Evolutionary conservation across 2,113 vertebrate genomes (phyloP).

Genomic region (Lophius piscatorius): DNA sequence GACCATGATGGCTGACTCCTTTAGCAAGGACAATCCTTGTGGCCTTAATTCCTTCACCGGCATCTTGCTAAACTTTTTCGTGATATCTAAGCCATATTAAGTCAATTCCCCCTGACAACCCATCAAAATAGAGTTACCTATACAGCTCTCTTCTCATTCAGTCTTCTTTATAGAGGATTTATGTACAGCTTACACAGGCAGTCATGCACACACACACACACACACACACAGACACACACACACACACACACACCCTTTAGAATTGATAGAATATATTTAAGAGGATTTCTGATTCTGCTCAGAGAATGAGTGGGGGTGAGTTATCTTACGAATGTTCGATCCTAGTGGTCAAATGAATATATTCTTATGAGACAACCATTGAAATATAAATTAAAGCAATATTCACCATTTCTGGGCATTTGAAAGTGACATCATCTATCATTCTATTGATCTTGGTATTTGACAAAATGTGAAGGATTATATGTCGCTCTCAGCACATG

Average conservation of each 20-base stretch:
- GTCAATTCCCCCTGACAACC: conserved; percentile 64
- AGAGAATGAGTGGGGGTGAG: conserved; percentile 63
- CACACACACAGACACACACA: conserved; percentile 11
- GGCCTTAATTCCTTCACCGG: conserved; percentile 64
- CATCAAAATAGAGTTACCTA: conserved; percentile 59
- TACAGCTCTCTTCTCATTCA: conserved; percentile 54
- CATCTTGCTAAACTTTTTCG: conserved; percentile 52
- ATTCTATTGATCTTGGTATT: conserved; percentile 53
- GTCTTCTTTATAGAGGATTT: conserved; percentile 49
- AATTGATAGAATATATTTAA: conserved; percentile 66
- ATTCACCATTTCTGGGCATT: conserved; percentile 24
- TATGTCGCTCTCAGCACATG: conserved; percentile 49
- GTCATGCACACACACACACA: conserved; percentile 16
- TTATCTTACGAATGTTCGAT: no score
- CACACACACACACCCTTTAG: conserved; percentile 17
- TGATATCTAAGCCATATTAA: conserved; percentile 70
- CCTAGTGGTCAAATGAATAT: conserved; percentile 42
- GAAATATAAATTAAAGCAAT: conserved; percentile 37
- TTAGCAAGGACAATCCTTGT: conserved; percentile 56
- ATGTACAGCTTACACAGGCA: conserved; percentile 50
- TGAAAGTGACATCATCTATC: conserved; percentile 36
- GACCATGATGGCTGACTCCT: conserved; percentile 50
- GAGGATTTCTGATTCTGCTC: conserved; percentile 61
- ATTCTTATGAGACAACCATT: conserved; percentile 19
- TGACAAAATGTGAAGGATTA: conserved; percentile 60